Base-by-base conservation (phyloP, 2,797 vertebrate species). In the Catharus ustulatus region DNA sequence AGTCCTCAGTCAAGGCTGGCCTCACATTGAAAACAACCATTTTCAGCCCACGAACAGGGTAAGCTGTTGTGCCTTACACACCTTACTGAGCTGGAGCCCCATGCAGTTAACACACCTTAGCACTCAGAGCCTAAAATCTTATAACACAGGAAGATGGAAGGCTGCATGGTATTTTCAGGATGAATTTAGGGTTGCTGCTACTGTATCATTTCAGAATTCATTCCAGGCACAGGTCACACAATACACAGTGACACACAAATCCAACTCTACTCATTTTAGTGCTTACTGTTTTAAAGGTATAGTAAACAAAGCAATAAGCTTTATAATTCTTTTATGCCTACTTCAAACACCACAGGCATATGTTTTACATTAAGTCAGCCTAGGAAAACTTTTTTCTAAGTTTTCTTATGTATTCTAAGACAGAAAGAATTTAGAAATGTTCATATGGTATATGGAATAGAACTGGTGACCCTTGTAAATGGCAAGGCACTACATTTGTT, bases 111-210 rank as follows among this genome's bases (percentile, higher is more conserved):
- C 9, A 32, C 4, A 74, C 27, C 29, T 63, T 14, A 32, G 63
- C 30, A 40, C 42, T 36, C 9, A 32, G 14, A 77, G 40, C 38
- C 48, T n/a, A 59, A 63, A 77, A 69, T 24, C 20, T 36, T 59
- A 74, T 8, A 64, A 42, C 18, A 59, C 45, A 11, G 15, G 13
- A 88, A 68, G 49, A 72, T 29, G 34, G 57, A 87, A 68, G 58
- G 46, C 34, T 78, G 45, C 5, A 10, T 15, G 27, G 29, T 74
- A 72, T 72, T 88, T 91, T 68, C 74, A 73, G 55, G 58, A 63
- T 68, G 74, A 82, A 86, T 79, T 95, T 66, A 73, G 38, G 21
- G 59, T 34, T 78, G 46, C 43, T 90, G 55, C 75, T 59, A 58
- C 55, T 45, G 34, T 19, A 16, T 15, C 9, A 27, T 58, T 82